These are phyloP conservation scores for Geodia barretti DNA, from an alignment of 37 sponge, comb jelly and placozoan genomes.

Conservation along the genomic window DNA sequence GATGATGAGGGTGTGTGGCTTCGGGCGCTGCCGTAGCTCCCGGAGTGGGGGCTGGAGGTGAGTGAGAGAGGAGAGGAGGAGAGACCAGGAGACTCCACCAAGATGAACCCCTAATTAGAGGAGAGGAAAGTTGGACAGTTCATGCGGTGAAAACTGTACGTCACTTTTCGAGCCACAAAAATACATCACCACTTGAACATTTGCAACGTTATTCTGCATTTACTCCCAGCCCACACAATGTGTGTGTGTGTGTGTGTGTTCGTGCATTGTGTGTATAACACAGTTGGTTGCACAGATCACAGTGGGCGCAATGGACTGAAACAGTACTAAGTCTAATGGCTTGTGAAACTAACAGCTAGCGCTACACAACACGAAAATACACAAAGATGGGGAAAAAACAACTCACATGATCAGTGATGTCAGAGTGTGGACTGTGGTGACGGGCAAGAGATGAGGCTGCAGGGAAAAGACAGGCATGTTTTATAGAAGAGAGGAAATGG, in stretches of 20 bases:
- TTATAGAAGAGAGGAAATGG: slow-evolving; percentile 2
- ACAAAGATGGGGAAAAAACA: neutral
- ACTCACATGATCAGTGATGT: slow-evolving; percentile 54
- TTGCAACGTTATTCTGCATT: no score
- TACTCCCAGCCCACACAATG: no score
- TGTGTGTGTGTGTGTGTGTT: no score
- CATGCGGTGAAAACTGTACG: no score
- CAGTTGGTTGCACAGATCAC: no score
- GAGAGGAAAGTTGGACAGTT: neutral
- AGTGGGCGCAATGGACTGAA: no score
- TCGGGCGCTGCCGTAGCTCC: neutral
- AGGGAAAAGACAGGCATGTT: slow-evolving; percentile 2
- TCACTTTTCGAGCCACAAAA: no score
- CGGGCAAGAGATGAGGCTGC: neutral
- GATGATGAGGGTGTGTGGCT: slow-evolving; percentile 31
- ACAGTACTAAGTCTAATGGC: no score
- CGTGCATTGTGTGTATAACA: no score
- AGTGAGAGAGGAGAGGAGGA: slow-evolving; percentile 1
- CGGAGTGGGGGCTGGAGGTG: slow-evolving; percentile 8
- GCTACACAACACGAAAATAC: neutral
- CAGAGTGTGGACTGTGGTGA: slow-evolving; percentile 22
- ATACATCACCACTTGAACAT: neutral
- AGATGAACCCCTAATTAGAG: slow-evolving; percentile 47
- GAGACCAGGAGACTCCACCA: slow-evolving; percentile 35
- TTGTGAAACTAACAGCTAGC: no score